A percentile compares a stretch with the other conserved stretches of the same genome.
Conservation (phyloP, 2,888 invertebrate species). For the Acanthosoma haemorrhoidale region DNA sequence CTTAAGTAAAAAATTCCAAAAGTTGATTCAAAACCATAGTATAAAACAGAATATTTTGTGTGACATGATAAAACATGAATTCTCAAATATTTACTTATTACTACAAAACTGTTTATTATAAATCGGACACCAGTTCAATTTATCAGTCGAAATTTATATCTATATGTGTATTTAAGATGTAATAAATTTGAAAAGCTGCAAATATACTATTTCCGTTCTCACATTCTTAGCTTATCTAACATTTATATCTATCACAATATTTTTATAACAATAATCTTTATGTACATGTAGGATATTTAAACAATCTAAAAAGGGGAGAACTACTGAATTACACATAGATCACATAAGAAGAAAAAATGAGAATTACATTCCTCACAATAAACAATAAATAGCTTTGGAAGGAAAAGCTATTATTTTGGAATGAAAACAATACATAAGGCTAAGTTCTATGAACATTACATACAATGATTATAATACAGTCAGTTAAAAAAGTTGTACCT, state of each 20-base stretch:
- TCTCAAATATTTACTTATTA: too few relatives aligned
- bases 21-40: neutral
- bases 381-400: slow-evolving; percentile 35
- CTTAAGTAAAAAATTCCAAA: neutral
- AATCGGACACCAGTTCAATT: neutral
- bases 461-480: slow-evolving; percentile 23
- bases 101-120: too few relatives aligned
- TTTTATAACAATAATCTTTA: slow-evolving; percentile 8
- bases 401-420: slow-evolving; percentile 20
- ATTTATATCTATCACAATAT: slow-evolving; percentile 22
- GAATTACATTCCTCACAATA: slow-evolving; percentile 37
- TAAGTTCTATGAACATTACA: slow-evolving; percentile 27
- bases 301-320: neutral
- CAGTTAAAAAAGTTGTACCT: neutral
- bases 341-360: slow-evolving; percentile 30
- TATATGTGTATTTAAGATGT: slow-evolving; percentile 5
- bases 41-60: neutral
- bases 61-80: neutral
- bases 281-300: slow-evolving; percentile 15
- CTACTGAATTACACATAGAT: slow-evolving; percentile 21
- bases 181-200: neutral
- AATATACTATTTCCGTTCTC: neutral
- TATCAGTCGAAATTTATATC: neutral
- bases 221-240: neutral
- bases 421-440: slow-evolving; percentile 13